Percentiles rank a stretch among this genome's conserved stretches.
Evolutionary conservation across 1,140 invertebrate genomes (phyloP).

Genomic region (Sarcophaga peregrina): DNA sequence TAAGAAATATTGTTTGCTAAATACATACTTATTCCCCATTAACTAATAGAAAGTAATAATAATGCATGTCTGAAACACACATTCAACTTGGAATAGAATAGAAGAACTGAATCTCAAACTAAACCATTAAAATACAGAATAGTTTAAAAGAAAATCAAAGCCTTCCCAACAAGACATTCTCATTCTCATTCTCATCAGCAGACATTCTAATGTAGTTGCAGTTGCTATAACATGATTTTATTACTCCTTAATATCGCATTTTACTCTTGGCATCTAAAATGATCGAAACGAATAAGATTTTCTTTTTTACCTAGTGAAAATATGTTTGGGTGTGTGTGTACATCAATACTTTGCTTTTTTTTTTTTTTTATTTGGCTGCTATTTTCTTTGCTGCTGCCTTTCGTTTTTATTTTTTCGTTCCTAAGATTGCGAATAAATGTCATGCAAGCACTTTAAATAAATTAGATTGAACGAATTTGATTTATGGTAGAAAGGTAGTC

Average conservation of each 20-base stretch:
- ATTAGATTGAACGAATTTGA: conserved; percentile 24
- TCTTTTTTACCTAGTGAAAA: background rate
- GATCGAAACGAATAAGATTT: background rate
- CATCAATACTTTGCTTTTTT: background rate
- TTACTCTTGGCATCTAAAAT: background rate
- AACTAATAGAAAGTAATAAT: no score
- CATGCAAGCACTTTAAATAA: conserved; percentile 11
- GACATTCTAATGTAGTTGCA: background rate
- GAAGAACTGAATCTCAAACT: no score
- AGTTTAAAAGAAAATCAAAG: no score
- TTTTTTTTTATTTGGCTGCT: no score
- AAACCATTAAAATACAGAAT: no score
- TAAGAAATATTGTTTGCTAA: no score
- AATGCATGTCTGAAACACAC: no score
- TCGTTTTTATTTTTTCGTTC: background rate
- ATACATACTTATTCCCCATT: no score
- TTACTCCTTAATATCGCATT: conserved; percentile 13
- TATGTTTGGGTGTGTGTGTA: background rate
- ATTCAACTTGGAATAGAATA: no score
- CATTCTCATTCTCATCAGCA: background rate
- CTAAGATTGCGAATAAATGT: background rate
- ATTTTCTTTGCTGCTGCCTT: background rate
- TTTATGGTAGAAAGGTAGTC: background rate
- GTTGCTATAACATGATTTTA: conserved; percentile 11
- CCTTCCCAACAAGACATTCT: no score